A percentile compares a stretch with the other conserved stretches of the same genome.
phyloP scores from a whole-genome alignment of 2,888 invertebrate species.

The Azorinus chamasolen region DNA sequence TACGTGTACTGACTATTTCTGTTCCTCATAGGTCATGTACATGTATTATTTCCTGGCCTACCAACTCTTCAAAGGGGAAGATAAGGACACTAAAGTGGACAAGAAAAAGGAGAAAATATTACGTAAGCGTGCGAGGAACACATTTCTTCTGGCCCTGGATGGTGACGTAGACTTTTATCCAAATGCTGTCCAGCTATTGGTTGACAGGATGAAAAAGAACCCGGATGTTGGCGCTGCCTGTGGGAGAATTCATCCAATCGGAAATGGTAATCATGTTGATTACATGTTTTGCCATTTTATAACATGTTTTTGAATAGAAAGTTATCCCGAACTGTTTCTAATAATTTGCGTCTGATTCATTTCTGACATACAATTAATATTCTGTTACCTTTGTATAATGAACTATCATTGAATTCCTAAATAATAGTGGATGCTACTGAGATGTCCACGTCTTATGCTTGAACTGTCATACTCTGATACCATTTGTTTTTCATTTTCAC shows the following conservation, averaged over 20 bases:
- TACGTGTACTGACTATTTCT: too few relatives aligned
- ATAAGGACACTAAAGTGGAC: conserved; percentile 86
- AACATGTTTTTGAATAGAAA: too few relatives aligned
- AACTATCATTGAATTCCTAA: too few relatives aligned
- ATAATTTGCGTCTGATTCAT: too few relatives aligned
- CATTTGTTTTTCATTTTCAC: too few relatives aligned
- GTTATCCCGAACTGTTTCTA: too few relatives aligned
- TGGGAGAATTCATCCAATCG: conserved; percentile 99
- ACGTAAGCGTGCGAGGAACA: conserved; percentile 97
- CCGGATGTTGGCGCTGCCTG: conserved; percentile 98
- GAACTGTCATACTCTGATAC: too few relatives aligned
- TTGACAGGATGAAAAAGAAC: conserved; percentile 99
- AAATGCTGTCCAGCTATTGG: conserved; percentile 95
- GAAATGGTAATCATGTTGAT: conserved; percentile 89
- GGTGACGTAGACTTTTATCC: conserved; percentile 98
- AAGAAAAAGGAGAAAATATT: conserved; percentile 93
- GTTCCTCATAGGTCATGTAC: conserved; percentile 98
- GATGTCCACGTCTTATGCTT: too few relatives aligned
- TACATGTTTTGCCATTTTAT: too few relatives aligned
- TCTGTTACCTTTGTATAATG: too few relatives aligned
- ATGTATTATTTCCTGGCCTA: conserved; percentile 99
- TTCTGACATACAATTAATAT: too few relatives aligned
- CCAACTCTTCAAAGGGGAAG: conserved; percentile 90
- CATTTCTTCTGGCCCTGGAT: conserved; percentile 96
- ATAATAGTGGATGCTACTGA: too few relatives aligned